Evolutionary conservation across 2,797 vertebrate species (phyloP).

Genomic region (Arctocebus calabarensis): DNA sequence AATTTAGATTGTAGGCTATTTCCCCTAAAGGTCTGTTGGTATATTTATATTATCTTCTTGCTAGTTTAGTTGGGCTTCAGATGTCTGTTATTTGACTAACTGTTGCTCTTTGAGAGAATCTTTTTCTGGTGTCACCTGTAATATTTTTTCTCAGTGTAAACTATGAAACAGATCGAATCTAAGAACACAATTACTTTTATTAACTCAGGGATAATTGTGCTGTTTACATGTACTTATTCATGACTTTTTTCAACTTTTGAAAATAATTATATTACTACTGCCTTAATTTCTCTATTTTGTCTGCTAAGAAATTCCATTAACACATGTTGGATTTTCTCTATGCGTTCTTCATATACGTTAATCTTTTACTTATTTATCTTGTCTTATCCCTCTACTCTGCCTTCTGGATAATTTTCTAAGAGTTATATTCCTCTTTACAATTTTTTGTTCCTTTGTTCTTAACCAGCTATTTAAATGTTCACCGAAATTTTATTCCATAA

Average conservation of each 20-base stretch:
- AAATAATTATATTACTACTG: neutral
- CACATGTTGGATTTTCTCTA: neutral
- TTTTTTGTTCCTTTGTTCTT: neutral
- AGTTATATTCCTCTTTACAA: neutral
- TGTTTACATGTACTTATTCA: neutral
- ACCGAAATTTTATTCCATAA: neutral
- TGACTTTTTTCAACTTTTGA: neutral
- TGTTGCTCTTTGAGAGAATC: neutral
- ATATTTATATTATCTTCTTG: constrained; percentile 9
- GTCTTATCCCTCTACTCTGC: neutral
- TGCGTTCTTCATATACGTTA: neutral
- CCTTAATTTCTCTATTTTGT: neutral
- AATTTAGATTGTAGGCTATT: neutral
- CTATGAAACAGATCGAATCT: neutral
- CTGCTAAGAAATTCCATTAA: neutral
- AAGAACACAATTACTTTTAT: neutral
- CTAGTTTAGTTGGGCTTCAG: neutral
- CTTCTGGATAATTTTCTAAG: neutral
- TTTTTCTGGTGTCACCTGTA: neutral
- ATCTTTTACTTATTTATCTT: neutral
- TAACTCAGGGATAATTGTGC: neutral
- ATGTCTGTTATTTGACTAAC: neutral
- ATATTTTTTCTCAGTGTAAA: neutral
- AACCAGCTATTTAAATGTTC: neutral
- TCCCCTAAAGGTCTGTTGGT: neutral